phyloP scores from a whole-genome alignment of 92 coral and sea anemone genomes.

The Muricea muricata region DNA sequence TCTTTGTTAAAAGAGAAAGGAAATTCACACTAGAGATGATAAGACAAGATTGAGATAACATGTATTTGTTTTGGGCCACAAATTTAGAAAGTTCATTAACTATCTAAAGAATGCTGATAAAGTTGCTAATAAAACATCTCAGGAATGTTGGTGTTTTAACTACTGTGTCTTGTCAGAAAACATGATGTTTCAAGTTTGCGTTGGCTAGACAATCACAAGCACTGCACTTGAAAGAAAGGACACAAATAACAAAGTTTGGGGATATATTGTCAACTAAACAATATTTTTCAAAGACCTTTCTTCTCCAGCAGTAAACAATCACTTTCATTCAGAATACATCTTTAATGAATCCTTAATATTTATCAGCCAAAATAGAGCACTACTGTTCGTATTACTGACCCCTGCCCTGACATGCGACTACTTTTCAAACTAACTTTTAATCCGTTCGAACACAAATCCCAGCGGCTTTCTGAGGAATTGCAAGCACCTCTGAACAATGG shows the following conservation, averaged over 20 bases:
- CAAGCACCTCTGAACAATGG: no score
- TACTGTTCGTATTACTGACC: no score
- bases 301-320: background rate
- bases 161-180: background rate
- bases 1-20: background rate
- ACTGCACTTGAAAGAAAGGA: background rate
- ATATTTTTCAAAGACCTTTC: background rate
- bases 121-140: background rate
- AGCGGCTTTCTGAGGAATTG: no score
- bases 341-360: no score
- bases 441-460: no score
- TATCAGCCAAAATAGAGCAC: no score
- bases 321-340: background rate
- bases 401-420: no score
- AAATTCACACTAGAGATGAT: background rate
- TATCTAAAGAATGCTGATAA: conserved; percentile 18
- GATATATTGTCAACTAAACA: background rate
- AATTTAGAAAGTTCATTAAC: background rate
- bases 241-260: background rate
- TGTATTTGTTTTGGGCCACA: background rate
- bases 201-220: background rate
- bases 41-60: background rate
- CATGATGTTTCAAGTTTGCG: background rate
- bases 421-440: no score
- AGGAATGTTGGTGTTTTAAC: conserved; percentile 2